Conservation (phyloP, 1,140 invertebrate species). For the Drosophila saltans region DNA sequence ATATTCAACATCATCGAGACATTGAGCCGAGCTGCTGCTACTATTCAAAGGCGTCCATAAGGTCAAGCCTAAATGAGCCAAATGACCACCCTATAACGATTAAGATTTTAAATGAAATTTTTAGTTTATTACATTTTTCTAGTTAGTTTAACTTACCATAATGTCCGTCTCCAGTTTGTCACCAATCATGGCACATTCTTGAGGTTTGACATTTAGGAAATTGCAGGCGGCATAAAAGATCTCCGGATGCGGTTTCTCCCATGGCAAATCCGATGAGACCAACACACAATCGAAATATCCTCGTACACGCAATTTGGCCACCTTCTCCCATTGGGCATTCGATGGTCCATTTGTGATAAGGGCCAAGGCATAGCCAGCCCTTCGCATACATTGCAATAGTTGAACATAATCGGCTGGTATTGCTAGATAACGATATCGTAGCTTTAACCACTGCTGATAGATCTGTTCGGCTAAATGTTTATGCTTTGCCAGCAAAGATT, state of each 20-base stretch:
- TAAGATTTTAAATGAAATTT: neutral
- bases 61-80: conserved; percentile 89
- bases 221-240: conserved; percentile 91
- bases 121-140: neutral
- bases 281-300: conserved; percentile 91
- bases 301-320: conserved; percentile 87
- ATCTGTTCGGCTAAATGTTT: conserved; percentile 88
- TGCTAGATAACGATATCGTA: conserved; percentile 89
- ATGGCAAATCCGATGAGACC: conserved; percentile 91
- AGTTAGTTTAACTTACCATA: conserved; percentile 78
- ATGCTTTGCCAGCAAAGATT: conserved; percentile 89
- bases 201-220: conserved; percentile 88
- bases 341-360: conserved; percentile 93
- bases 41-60: conserved; percentile 89
- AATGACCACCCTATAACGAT: conserved; percentile 86
- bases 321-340: conserved; percentile 93
- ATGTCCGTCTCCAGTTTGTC: conserved; percentile 94
- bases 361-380: conserved; percentile 88
- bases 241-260: conserved; percentile 91
- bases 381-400: conserved; percentile 86
- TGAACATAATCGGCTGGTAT: conserved; percentile 86
- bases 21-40: conserved; percentile 54
- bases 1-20: conserved; percentile 64
- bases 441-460: conserved; percentile 89
- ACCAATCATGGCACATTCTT: conserved; percentile 92